phyloP scores from a whole-genome alignment of 2,113 vertebrate species.

The Equus przewalskii region DNA sequence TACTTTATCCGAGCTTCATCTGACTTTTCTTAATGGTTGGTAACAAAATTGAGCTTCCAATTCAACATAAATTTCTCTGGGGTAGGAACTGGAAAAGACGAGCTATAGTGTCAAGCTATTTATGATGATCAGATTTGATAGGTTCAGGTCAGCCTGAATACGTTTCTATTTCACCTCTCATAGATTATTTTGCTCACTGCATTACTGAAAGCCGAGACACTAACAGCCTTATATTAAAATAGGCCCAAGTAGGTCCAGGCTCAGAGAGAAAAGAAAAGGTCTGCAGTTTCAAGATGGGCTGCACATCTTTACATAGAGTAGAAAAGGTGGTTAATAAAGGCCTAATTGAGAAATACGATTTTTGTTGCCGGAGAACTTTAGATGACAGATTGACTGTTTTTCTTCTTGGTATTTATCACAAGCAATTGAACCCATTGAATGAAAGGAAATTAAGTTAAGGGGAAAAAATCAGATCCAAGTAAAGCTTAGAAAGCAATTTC shows the following conservation, averaged over 20 bases:
- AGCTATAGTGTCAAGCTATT: constrained; percentile 54
- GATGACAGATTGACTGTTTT: background rate
- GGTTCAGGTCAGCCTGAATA: constrained; percentile 51
- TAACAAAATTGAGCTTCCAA: constrained; percentile 65
- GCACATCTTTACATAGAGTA: background rate
- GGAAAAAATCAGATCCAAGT: constrained; percentile 6
- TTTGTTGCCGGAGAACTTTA: constrained; percentile 39
- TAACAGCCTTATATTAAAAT: constrained; percentile 50
- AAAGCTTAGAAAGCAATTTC: constrained; percentile 77
- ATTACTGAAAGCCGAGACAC: constrained; percentile 50
- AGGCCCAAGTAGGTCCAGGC: background rate
- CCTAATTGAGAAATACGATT: constrained; percentile 43
- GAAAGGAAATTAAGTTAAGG: constrained; percentile 73
- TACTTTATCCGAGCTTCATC: background rate
- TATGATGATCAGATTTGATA: constrained; percentile 68
- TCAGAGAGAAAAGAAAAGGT: constrained; percentile 61
- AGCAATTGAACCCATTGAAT: constrained; percentile 50
- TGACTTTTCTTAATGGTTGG: constrained; percentile 21
- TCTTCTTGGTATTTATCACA: constrained; percentile 69
- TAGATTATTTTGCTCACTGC: constrained; percentile 56
- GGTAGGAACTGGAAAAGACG: constrained; percentile 10
- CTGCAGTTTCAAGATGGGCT: constrained; percentile 34
- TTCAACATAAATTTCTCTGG: constrained; percentile 56
- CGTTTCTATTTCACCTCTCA: constrained; percentile 66
- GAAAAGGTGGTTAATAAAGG: constrained; percentile 50